Conservation (phyloP, 1,140 invertebrate genomes). For the Drosophila baimaii region DNA sequence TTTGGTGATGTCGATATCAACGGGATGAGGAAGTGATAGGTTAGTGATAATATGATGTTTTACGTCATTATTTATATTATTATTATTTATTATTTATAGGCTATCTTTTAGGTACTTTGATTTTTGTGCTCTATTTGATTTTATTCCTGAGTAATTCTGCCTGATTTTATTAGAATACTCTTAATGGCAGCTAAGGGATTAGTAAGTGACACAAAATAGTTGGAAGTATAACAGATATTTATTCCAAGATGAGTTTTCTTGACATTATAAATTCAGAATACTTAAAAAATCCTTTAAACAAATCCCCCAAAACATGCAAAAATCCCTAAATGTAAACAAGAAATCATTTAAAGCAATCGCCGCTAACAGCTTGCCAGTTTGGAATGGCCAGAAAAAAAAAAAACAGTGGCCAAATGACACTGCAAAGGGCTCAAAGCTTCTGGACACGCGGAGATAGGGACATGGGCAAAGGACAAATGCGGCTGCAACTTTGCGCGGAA, state of each 20-base stretch:
- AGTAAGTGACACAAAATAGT: not conserved
- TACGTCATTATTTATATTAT: too few species aligned
- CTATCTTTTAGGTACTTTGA: not conserved
- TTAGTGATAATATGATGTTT: too few species aligned
- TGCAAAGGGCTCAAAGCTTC: constrained; percentile 44
- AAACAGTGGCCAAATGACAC: constrained; percentile 37
- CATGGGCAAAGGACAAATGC: constrained; percentile 43
- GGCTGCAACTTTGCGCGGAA: constrained; percentile 61
- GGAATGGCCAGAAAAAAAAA: not conserved
- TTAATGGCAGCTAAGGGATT: not conserved
- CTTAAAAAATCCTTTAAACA: too few species aligned
- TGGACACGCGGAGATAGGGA: constrained; percentile 10
- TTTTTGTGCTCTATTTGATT: constrained; percentile 1
- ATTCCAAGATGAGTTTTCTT: too few species aligned
- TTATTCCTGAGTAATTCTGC: not conserved
- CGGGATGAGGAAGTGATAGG: too few species aligned
- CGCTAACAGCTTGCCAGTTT: constrained; percentile 19
- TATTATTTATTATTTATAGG: too few species aligned
- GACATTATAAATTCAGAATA: too few species aligned
- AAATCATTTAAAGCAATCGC: constrained; percentile 63
- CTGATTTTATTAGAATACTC: constrained; percentile 10
- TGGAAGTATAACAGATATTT: too few species aligned
- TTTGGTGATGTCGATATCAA: too few species aligned
- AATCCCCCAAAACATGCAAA: not conserved
- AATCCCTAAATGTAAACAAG: constrained; percentile 33